These are phyloP conservation scores for Pelodiscus sinensis DNA, from an alignment of 2,113 vertebrate genomes.

Conservation along the genomic window DNA sequence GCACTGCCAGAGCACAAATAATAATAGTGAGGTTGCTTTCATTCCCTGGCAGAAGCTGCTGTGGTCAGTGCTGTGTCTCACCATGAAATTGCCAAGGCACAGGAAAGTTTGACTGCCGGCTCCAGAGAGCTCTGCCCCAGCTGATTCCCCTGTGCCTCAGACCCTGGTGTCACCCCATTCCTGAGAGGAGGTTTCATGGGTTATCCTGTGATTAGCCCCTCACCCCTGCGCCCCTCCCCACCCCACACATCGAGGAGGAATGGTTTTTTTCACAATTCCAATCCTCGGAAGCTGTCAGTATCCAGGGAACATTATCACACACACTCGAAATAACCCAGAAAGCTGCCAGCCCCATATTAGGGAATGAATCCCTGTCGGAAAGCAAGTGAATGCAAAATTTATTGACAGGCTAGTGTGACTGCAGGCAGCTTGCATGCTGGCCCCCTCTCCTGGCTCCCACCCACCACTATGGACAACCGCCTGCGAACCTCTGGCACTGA, in stretches of 20 bases:
- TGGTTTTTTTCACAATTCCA: conserved; percentile 62
- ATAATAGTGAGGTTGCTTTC: not conserved
- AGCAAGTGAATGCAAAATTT: conserved; percentile 86
- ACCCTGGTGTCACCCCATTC: not conserved
- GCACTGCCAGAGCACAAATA: not conserved
- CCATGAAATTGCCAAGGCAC: not conserved
- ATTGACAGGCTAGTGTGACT: conserved; percentile 86
- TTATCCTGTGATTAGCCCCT: not conserved
- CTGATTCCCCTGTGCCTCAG: not conserved
- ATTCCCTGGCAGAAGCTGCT: not conserved
- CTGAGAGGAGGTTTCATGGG: not conserved
- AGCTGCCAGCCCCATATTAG: conserved; percentile 94
- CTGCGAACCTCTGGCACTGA: conserved; percentile 17
- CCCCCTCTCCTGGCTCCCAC: conserved; percentile 41
- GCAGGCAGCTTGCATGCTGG: conserved; percentile 68
- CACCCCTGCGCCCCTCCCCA: conserved; percentile 8
- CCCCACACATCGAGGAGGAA: conserved; percentile 47
- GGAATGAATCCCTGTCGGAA: conserved; percentile 87
- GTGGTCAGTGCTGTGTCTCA: not conserved
- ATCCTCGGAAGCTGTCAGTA: conserved; percentile 74
- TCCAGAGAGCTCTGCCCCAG: not conserved
- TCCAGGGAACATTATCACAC: conserved; percentile 93
- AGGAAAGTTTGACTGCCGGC: not conserved
- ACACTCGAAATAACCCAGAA: conserved; percentile 96
- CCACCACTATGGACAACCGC: not conserved